phyloP scores from a whole-genome alignment of 2,113 vertebrate genomes.

The Uropsilus gracilis region DNA sequence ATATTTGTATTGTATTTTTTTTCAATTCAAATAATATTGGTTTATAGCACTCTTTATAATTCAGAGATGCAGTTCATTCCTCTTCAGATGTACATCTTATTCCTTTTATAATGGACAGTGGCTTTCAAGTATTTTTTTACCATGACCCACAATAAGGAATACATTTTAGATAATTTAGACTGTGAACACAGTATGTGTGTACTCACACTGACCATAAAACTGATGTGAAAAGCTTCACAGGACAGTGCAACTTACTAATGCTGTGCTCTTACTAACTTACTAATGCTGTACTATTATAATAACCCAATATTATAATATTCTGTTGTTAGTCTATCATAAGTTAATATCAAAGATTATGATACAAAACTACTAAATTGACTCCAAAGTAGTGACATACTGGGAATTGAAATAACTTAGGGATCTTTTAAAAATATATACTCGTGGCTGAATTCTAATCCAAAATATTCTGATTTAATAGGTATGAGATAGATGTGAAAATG shows the following conservation, averaged over 20 bases:
- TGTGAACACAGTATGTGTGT: not conserved
- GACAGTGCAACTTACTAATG: not conserved
- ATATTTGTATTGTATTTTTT: too few relatives aligned
- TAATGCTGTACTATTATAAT: not conserved
- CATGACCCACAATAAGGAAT: not conserved
- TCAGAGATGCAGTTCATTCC: too few relatives aligned
- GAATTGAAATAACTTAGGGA: not conserved
- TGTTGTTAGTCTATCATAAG: too few relatives aligned
- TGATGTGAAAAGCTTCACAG: not conserved
- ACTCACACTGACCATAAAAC: not conserved
- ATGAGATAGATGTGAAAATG: not conserved
- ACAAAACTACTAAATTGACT: not conserved
- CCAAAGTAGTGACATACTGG: not conserved
- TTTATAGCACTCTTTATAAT: too few relatives aligned
- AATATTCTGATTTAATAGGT: not conserved
- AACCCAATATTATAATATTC: not conserved
- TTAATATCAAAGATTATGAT: not conserved
- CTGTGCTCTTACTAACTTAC: not conserved
- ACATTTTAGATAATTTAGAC: not conserved
- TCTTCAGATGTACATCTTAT: too few relatives aligned
- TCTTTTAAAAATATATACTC: not conserved
- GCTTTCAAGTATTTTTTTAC: not conserved
- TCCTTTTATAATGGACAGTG: not conserved
- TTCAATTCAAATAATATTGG: too few relatives aligned
- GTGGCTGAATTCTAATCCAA: not conserved